Evolutionary conservation across 2,797 vertebrate genomes (phyloP).

Genomic region (Urocyon cinereoargenteus): DNA sequence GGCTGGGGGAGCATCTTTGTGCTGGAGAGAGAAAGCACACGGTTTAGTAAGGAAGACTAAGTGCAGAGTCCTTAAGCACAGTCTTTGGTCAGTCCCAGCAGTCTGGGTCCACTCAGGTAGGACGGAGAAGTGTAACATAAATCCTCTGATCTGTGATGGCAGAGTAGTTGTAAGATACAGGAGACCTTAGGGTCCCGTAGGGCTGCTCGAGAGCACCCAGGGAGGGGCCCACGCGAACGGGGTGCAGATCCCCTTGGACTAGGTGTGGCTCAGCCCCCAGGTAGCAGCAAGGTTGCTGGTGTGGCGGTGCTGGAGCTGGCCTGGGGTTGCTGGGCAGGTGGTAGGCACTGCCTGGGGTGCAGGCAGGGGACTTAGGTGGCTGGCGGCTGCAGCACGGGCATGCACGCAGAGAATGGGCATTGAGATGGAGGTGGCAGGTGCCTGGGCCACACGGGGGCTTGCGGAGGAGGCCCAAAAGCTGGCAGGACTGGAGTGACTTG

Average conservation of each 20-base stretch:
- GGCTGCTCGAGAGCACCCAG: not conserved
- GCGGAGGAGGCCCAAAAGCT: not conserved
- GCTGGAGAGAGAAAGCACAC: not conserved
- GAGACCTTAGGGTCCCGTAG: not conserved
- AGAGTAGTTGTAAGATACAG: not conserved
- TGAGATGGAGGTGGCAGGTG: not conserved
- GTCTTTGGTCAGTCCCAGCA: not conserved
- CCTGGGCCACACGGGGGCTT: not conserved
- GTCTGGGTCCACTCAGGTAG: not conserved
- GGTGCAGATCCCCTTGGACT: not conserved
- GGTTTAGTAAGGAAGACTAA: no score
- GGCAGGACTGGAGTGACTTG: not conserved
- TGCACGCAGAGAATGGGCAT: not conserved
- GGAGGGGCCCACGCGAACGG: not conserved
- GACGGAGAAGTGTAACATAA: not conserved
- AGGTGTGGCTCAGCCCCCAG: not conserved
- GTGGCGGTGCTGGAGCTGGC: not conserved
- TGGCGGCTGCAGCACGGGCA: accelerated
- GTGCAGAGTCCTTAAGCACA: not conserved
- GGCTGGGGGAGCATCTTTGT: not conserved
- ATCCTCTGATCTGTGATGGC: not conserved
- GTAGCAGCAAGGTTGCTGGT: not conserved
- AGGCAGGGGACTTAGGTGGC: no score
- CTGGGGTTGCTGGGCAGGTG: not conserved
- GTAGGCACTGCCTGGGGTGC: not conserved